phyloP scores from a whole-genome alignment of 2,888 invertebrate species.

The Philereme vetulata region DNA sequence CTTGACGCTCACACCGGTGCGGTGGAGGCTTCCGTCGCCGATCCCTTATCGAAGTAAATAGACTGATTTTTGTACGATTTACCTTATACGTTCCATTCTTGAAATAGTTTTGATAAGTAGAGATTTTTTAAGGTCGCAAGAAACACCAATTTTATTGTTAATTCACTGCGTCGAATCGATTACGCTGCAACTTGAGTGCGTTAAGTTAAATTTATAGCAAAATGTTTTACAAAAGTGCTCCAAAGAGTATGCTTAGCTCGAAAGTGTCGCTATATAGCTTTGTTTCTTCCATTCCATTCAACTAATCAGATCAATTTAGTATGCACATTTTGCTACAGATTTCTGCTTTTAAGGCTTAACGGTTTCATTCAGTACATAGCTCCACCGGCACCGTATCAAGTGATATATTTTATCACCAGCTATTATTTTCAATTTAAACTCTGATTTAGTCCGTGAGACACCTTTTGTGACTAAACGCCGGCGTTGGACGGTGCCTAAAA shows the following conservation, averaged over 20 bases:
- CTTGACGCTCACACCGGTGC: conserved; percentile 36
- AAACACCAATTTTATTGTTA: conserved; percentile 8
- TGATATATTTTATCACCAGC: conserved; percentile 20
- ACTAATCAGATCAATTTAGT: too few relatives aligned
- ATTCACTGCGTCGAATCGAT: conserved; percentile 17
- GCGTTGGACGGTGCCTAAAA: conserved; percentile 32
- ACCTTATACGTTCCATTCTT: conserved; percentile 21
- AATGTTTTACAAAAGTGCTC: background rate
- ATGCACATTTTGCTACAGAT: too few relatives aligned
- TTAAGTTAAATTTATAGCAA: conserved; percentile 3
- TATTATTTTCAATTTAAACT: conserved; percentile 37
- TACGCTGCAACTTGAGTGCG: conserved; percentile 8
- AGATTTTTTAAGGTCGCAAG: conserved; percentile 4
- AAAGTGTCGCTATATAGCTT: too few relatives aligned
- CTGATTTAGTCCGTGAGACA: conserved; percentile 36
- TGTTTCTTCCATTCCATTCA: too few relatives aligned
- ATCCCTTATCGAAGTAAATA: conserved; percentile 36
- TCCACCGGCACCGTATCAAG: background rate
- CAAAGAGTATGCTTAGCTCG: too few relatives aligned
- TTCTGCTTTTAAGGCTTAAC: too few relatives aligned
- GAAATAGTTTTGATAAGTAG: conserved; percentile 7
- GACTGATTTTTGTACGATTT: conserved; percentile 28
- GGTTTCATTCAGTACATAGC: too few relatives aligned
- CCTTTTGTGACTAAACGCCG: conserved; percentile 33
- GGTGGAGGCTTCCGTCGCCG: conserved; percentile 31